Evolutionary conservation across 2,888 invertebrate genomes (phyloP).

Genomic region (Steinernema carpocapsae): DNA sequence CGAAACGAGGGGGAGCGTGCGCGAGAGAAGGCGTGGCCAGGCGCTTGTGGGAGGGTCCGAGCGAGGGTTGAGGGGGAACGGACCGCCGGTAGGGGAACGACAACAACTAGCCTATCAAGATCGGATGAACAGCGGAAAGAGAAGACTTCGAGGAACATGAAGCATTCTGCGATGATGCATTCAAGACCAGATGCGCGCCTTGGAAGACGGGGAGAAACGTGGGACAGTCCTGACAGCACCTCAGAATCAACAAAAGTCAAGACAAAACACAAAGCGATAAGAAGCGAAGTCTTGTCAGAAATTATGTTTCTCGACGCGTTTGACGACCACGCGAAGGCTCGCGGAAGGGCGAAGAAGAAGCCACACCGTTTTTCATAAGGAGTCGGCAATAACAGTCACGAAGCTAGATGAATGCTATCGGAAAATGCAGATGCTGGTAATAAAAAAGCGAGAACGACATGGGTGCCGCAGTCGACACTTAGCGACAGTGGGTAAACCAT

Average conservation of each 20-base stretch:
- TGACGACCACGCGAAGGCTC: too few species aligned
- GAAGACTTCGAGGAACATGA: background rate
- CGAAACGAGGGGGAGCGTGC: constrained; percentile 12
- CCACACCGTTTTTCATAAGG: constrained; percentile 8
- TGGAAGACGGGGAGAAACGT: too few species aligned
- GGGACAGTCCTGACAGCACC: too few species aligned
- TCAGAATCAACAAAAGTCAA: background rate
- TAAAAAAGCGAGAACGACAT: constrained; percentile 29
- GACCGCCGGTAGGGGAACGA: background rate
- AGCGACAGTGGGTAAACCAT: constrained; percentile 26
- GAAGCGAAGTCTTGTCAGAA: background rate
- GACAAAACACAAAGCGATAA: background rate
- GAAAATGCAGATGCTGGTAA: background rate
- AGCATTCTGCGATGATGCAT: too few species aligned
- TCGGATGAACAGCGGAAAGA: background rate
- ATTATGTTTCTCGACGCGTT: too few species aligned
- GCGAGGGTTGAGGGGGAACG: background rate
- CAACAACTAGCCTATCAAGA: constrained; percentile 5
- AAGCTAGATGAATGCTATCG: constrained; percentile 6
- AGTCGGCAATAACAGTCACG: background rate
- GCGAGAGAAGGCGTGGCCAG: constrained; percentile 1
- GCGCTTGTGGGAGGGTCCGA: background rate
- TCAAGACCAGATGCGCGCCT: too few species aligned
- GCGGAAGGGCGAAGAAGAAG: too few species aligned
- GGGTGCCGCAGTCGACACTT: constrained; percentile 21